Percentiles rank a stretch among this genome's conserved stretches.
Conservation (phyloP, 1,140 invertebrate genomes). For the Diachasmimorpha longicaudata region DNA sequence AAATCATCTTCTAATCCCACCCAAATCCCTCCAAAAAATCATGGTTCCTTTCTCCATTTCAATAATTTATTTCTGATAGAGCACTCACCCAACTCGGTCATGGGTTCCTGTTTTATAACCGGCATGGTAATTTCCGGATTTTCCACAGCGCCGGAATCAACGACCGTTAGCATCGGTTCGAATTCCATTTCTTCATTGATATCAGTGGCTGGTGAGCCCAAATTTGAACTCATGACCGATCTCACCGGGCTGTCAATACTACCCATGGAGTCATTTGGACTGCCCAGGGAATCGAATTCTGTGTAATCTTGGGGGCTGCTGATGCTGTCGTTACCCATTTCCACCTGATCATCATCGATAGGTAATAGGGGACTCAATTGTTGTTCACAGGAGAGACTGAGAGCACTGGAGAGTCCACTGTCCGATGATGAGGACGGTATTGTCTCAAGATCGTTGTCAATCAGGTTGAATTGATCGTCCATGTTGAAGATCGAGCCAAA, state of each 20-base stretch:
- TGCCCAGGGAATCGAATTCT: conserved; percentile 48
- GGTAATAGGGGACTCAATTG: conserved; percentile 50
- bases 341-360: conserved; percentile 49
- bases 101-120: conserved; percentile 26
- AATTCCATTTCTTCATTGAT: conserved; percentile 45
- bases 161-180: conserved; percentile 44
- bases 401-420: conserved; percentile 49
- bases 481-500: conserved; percentile 50
- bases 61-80: neutral
- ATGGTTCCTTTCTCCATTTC: too few species aligned
- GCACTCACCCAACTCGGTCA: conserved; percentile 33
- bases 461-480: conserved; percentile 49
- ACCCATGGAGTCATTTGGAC: conserved; percentile 48
- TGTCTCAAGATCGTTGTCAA: conserved; percentile 45
- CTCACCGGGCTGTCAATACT: conserved; percentile 49
- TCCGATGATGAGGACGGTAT: conserved; percentile 51
- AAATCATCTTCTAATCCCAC: too few species aligned
- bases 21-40: too few species aligned
- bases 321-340: conserved; percentile 40
- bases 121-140: conserved; percentile 27
- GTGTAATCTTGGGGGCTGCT: conserved; percentile 45
- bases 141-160: conserved; percentile 41
- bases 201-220: conserved; percentile 47
- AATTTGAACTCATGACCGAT: conserved; percentile 47
- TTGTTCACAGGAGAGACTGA: conserved; percentile 53